Percentiles rank a stretch among this genome's conserved stretches.
Conservation (phyloP, 2,113 vertebrate genomes). For the Nicator chloris region DNA sequence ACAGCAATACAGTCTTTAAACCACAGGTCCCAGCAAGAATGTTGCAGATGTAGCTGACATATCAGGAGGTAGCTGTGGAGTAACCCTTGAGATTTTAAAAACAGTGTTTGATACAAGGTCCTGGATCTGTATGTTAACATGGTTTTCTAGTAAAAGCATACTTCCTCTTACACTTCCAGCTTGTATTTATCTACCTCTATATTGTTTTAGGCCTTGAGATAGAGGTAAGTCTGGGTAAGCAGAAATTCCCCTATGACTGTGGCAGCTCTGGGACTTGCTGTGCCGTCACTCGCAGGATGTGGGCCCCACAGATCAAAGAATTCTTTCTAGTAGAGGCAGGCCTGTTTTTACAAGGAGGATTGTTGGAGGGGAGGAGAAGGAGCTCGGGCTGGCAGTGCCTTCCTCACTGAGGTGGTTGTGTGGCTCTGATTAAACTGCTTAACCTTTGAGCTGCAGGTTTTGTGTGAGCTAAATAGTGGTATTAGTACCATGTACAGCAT, state of each 20-base stretch:
- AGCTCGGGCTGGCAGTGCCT: neutral
- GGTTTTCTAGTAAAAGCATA: neutral
- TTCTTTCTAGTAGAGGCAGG: neutral
- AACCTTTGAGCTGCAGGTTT: neutral
- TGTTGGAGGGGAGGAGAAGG: neutral
- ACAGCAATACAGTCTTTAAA: neutral
- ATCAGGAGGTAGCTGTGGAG: neutral
- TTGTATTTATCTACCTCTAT: neutral
- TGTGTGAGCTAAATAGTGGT: neutral
- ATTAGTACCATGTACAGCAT: accelerated
- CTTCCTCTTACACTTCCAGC: neutral
- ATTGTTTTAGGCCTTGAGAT: neutral
- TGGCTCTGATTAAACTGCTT: neutral
- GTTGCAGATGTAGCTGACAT: neutral
- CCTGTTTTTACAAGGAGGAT: neutral
- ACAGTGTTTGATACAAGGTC: accelerated
- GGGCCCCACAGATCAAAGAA: neutral
- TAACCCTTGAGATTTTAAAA: neutral
- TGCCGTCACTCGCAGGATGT: neutral
- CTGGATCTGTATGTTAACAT: neutral
- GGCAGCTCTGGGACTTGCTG: neutral
- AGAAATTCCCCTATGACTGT: neutral
- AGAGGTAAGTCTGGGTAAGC: neutral
- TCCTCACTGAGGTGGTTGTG: neutral
- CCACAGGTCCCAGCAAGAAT: neutral